Base-by-base conservation (phyloP, 1,140 invertebrate species). In the Drosophila takahashii region DNA sequence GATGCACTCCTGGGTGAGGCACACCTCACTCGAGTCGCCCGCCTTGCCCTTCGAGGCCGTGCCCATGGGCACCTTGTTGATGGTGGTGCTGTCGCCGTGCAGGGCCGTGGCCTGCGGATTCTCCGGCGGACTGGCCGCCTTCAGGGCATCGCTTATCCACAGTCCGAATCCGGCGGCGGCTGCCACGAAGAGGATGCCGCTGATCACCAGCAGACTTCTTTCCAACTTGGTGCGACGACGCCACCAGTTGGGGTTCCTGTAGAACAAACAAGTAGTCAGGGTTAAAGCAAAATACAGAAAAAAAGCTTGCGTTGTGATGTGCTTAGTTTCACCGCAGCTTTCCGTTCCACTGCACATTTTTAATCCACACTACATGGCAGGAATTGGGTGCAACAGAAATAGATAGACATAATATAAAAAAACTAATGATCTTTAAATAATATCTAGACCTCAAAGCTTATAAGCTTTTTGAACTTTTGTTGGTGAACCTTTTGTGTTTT, bases 241-340 rank as follows among this genome's bases (percentile, higher is more conserved):
- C 97, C 97, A 98, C 95, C 96, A 97, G 92, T 96, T 96, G 80
- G 96, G 96, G 92, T 96, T 96, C 93, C 96, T 97, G 36, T 7
- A 39, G 47, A 3, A 9, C 9, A 9, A 8, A 41, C 48, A 69
- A 65, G 47, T 15, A 7, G 1, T 9, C 10, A 26, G 0, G 11
- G 15, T 18, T 15, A 10, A n/a, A 1, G 2, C 8, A 4, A 6
- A 51, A 45, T 22, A 26, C 2, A n/a, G 1, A 10, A 22, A 45
- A 10, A 22, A 22, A 22, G 10, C 2, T 26, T 22, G 4, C 22
- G 11, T 10, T 45, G 4, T 45, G 10, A 10, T 45, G 4, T 45
- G 10, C 3, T 10, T 4, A 42, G 41, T 4, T 9, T 16, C 16
- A 3, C 18, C 3, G 45, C 45, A 13, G 26, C 13, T 27, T 47